A percentile compares a stretch with the other conserved stretches of the same genome.
These are phyloP conservation scores for Polydrusus tereticollis DNA, from an alignment of 2,888 invertebrate species.

Conservation along the genomic window DNA sequence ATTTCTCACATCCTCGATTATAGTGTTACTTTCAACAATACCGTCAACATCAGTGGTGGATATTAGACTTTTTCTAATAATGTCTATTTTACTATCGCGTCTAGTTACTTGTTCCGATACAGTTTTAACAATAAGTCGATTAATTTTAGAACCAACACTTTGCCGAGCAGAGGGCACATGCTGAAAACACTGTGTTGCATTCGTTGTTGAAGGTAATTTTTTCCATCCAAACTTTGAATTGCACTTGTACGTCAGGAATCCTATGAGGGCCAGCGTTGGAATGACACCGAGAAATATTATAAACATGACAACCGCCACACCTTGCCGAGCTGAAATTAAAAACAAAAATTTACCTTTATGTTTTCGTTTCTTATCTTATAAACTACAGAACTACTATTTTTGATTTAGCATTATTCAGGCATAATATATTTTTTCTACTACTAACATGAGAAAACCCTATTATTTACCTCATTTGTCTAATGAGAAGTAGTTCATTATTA, in stretches of 20 bases:
- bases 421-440: too few relatives aligned
- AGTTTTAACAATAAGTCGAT: conserved; percentile 32
- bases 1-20: conserved; percentile 51
- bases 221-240: conserved; percentile 74
- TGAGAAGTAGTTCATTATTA: too few relatives aligned
- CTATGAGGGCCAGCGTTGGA: conserved; percentile 77
- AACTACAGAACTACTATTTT: too few relatives aligned
- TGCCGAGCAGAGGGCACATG: conserved; percentile 62
- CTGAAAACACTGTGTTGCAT: conserved; percentile 67
- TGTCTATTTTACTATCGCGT: conserved; percentile 64
- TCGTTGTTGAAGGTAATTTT: conserved; percentile 68
- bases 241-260: conserved; percentile 79
- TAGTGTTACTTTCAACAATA: conserved; percentile 66
- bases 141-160: conserved; percentile 58
- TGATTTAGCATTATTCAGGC: too few relatives aligned
- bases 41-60: conserved; percentile 76
- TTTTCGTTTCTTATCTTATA: too few relatives aligned
- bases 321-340: conserved; percentile 76
- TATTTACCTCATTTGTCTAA: too few relatives aligned
- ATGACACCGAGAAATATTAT: conserved; percentile 90
- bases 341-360: too few relatives aligned
- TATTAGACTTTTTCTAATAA: conserved; percentile 73
- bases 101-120: conserved; percentile 54
- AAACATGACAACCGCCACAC: conserved; percentile 85
- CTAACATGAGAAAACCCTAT: too few relatives aligned